Evolutionary conservation across 23 tunicate genomes (phyloP), one percentile per base, ranked within the genome.

Genomic region (Botrylloides violaceus): DNA sequence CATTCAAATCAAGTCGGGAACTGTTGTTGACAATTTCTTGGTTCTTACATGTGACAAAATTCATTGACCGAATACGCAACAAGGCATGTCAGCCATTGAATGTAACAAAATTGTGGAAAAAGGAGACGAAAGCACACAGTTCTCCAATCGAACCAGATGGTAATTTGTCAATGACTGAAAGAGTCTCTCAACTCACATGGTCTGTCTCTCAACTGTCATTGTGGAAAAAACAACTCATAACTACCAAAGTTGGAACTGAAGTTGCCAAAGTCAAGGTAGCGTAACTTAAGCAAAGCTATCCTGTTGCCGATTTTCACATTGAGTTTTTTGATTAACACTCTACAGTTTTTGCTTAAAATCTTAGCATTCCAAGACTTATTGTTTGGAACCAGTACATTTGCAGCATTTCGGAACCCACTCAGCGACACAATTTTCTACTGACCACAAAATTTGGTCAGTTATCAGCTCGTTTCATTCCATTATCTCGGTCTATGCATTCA

Each of bases 21-120:
- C 43, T 68, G 47, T 68, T 68, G 37, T 43, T 68, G 12, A 28
- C 58, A 19, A 37, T 68, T 35, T 22, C 74, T 37, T 68, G 74
- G 74, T 68, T 35, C 28, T 22, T 68, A 20, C 74, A 43, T 26
- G 25, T 35, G 27, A 9, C 74, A 24, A 43, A 30, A 68, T 32
- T 32, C 24, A 32, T 68, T 20, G 39, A 68, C 37, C 0, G 6
- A 36, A 37, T 68, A n/a, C 19, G 58, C 25, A 43, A 38, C 26
- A 43, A 36, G n/a, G 74, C 58, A 35, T 20, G 29, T 39, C 26
- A 68, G 32, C 74, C 74, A 4, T 0, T 68, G 12, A 15, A 43
- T 43, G 15, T 43, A 43, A 43, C 9, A 15, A 43, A 9, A 15
- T 43, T 43, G 53, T 15, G 9, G 53, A 43, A 43, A 43, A 43